These are phyloP conservation scores for Mesopsocus fuscifrons DNA, from an alignment of 2,888 invertebrate genomes.

Conservation along the genomic window DNA sequence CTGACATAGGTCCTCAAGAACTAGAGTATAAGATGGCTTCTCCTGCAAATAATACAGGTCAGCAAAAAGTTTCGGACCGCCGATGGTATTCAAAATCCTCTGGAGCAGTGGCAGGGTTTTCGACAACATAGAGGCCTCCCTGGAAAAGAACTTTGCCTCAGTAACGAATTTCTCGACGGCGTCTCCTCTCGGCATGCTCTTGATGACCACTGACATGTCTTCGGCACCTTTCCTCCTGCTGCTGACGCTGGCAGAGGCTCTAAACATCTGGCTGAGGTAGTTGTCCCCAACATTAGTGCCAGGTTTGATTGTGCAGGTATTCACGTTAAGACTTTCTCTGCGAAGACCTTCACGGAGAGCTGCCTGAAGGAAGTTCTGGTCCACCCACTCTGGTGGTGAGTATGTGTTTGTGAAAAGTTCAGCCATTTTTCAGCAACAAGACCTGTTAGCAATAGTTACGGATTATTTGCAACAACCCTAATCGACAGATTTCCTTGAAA, in stretches of 20 bases:
- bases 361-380: not conserved
- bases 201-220: not conserved
- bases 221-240: not conserved
- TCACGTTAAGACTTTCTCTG: not conserved
- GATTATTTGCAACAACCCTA: no score
- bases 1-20: conserved; percentile 1
- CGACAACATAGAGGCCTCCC: conserved; percentile 2
- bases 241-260: not conserved
- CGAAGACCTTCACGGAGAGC: not conserved
- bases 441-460: no score
- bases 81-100: not conserved
- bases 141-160: not conserved
- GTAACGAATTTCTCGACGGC: conserved; percentile 1
- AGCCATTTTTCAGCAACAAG: no score
- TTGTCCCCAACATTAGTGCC: not conserved
- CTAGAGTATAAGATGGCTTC: not conserved
- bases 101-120: not conserved
- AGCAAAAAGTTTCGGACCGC: not conserved
- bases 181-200: conserved; percentile 6
- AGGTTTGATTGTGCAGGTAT: not conserved
- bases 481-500: no score
- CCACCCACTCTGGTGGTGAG: conserved; percentile 6
- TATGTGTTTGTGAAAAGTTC: no score
- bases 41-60: conserved; percentile 2
- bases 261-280: conserved; percentile 5